phyloP scores from a whole-genome alignment of 2,888 invertebrate genomes.

The Pecten maximus region DNA sequence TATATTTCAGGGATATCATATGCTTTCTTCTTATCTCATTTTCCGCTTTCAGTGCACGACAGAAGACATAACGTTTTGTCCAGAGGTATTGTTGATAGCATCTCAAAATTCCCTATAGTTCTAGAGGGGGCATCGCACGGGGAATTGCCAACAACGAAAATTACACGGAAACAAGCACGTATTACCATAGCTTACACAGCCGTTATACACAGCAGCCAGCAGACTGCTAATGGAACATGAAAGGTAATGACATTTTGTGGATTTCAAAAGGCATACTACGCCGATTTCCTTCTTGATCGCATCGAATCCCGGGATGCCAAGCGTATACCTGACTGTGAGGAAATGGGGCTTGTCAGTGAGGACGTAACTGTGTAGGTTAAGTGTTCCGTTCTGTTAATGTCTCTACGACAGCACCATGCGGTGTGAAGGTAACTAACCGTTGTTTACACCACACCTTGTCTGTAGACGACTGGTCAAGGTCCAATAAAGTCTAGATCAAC shows the following conservation, averaged over 20 bases:
- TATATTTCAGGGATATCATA: conserved; percentile 29
- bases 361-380: not conserved
- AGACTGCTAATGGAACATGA: conserved; percentile 17
- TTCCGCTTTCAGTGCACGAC: conserved; percentile 33
- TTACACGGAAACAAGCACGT: not conserved
- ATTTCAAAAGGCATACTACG: conserved; percentile 5
- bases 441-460: not conserved
- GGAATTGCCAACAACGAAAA: not conserved
- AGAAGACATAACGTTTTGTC: conserved; percentile 30
- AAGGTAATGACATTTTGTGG: conserved; percentile 29
- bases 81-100: conserved; percentile 33
- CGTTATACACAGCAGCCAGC: not conserved
- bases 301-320: not conserved
- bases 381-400: not conserved
- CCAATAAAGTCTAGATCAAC: too few species aligned
- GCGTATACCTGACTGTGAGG: not conserved
- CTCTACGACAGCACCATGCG: not conserved
- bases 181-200: not conserved
- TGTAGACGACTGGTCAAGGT: not conserved
- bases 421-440: not conserved
- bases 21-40: conserved; percentile 26
- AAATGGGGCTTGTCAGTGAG: conserved; percentile 15
- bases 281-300: conserved; percentile 33
- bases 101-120: conserved; percentile 11
- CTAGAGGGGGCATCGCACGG: not conserved